Evolutionary conservation across 2,113 vertebrate genomes (phyloP).

Genomic region (Grammomys dolichurus): DNA sequence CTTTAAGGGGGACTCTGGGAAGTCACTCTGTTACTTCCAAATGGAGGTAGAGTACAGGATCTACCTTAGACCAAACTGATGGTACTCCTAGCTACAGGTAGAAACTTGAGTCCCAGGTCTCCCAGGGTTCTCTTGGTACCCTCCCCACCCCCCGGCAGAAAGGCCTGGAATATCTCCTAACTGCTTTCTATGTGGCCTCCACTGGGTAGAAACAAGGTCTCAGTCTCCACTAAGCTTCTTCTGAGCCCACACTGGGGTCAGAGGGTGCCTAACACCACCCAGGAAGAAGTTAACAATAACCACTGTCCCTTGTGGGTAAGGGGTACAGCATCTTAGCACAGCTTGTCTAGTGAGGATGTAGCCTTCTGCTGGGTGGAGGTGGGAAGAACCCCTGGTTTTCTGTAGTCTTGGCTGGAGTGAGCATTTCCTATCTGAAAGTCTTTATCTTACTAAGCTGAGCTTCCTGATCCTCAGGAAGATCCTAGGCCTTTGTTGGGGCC

Average conservation of each 20-base stretch:
- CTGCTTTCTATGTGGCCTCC: not conserved
- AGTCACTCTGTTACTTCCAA: not conserved
- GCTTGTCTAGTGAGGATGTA: not conserved
- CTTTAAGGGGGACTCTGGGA: not conserved
- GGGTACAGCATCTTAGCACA: not conserved
- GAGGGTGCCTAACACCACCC: not conserved
- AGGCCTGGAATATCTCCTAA: not conserved
- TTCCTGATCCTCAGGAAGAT: not conserved
- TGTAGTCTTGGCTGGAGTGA: not conserved
- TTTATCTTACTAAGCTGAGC: not conserved
- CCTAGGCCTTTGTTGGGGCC: not conserved
- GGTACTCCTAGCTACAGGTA: not conserved
- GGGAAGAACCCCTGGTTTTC: not conserved
- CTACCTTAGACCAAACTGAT: not conserved
- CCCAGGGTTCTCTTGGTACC: too few species aligned
- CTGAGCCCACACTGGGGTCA: not conserved
- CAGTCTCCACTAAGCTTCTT: not conserved
- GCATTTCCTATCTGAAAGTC: not conserved
- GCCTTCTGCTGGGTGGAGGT: too few species aligned
- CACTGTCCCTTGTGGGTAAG: rapidly evolving
- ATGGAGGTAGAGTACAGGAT: not conserved
- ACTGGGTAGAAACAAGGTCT: not conserved
- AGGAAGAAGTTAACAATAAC: not conserved
- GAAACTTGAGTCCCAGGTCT: rapidly evolving
- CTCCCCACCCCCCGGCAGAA: too few species aligned